Evolutionary conservation across 2,113 vertebrate species (phyloP).

Genomic region (Verasper variegatus): DNA sequence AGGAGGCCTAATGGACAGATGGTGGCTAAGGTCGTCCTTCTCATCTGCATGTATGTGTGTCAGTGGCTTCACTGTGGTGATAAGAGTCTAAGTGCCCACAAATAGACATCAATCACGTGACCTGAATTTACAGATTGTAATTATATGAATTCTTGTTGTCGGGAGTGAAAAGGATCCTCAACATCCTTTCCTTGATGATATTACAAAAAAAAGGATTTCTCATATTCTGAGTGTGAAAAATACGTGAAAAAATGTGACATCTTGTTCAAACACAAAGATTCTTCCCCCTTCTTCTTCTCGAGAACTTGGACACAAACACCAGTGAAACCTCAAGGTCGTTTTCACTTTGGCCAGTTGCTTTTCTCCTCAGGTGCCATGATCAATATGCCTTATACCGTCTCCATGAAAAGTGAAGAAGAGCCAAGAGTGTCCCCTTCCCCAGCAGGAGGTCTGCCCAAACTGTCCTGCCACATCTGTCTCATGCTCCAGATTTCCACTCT

Average conservation of each 20-base stretch:
- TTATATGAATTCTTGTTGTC: neutral
- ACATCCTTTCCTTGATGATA: neutral
- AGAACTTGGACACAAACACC: no score
- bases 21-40: slow-evolving; percentile 46
- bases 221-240: neutral
- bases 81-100: slow-evolving; percentile 1
- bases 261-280: no score
- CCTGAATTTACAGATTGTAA: slow-evolving; percentile 2
- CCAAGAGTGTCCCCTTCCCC: no score
- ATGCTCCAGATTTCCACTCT: neutral
- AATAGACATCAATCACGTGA: slow-evolving; percentile 24
- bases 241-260: neutral
- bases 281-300: no score
- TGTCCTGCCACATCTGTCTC: neutral
- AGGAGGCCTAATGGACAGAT: slow-evolving; percentile 40
- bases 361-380: neutral
- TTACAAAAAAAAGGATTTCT: neutral
- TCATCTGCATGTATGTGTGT: slow-evolving; percentile 38
- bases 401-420: neutral
- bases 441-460: neutral
- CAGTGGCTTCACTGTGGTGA: slow-evolving; percentile 12
- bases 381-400: neutral
- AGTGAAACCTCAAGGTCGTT: no score
- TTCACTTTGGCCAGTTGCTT: neutral
- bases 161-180: no score